A percentile compares a stretch with the other conserved stretches of the same genome.
Evolutionary conservation across 2,888 invertebrate species (phyloP).

Genomic region (Amblyteles armatorius): DNA sequence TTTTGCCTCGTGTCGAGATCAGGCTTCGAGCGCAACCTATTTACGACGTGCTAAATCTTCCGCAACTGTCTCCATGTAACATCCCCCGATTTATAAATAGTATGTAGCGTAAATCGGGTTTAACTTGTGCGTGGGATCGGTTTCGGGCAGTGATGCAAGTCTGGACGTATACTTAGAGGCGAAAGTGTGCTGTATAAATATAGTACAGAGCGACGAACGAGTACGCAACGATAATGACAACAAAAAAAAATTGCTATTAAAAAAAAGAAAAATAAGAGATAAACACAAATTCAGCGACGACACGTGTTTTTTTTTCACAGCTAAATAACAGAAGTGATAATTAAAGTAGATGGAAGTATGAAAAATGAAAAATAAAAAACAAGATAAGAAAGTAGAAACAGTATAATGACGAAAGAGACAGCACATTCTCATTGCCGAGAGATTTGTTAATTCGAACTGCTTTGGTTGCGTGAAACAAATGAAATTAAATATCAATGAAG

Average conservation of each 20-base stretch:
- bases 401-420: conserved; percentile 23
- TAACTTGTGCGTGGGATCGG: conserved; percentile 51
- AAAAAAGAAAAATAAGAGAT: conserved; percentile 58
- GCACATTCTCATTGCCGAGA: conserved; percentile 30
- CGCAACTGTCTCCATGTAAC: conserved; percentile 9
- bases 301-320: conserved; percentile 15
- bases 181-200: conserved; percentile 41
- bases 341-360: conserved; percentile 33
- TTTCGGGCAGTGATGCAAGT: conserved; percentile 54
- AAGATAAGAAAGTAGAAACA: conserved; percentile 39
- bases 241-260: conserved; percentile 57
- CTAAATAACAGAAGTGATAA: conserved; percentile 29
- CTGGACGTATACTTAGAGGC: conserved; percentile 63
- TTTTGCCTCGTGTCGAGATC: neutral
- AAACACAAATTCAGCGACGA: conserved; percentile 59
- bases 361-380: conserved; percentile 15
- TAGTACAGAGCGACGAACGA: conserved; percentile 57
- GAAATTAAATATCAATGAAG: conserved; percentile 52
- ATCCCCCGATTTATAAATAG: conserved; percentile 37
- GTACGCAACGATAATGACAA: conserved; percentile 45
- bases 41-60: conserved; percentile 7
- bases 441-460: conserved; percentile 42
- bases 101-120: conserved; percentile 36
- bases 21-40: conserved; percentile 19
- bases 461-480: conserved; percentile 33